A percentile compares a stretch with the other conserved stretches of the same genome.
Conservation (phyloP, 1,140 invertebrate genomes). For the Drosophila bocki region DNA sequence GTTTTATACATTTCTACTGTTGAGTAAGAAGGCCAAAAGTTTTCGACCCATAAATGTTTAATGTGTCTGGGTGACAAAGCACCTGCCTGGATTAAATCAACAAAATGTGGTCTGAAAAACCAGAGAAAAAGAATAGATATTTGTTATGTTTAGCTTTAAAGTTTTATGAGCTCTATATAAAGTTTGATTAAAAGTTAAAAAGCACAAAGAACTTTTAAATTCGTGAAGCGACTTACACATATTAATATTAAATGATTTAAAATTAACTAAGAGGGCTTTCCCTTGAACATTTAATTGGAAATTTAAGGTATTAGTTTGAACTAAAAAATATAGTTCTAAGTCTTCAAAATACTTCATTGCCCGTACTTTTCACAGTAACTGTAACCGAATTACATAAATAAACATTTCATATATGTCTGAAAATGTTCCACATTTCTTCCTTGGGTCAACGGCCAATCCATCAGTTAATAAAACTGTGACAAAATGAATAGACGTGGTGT, state of each 20-base stretch:
- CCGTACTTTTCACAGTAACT: background rate
- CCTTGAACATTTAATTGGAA: background rate
- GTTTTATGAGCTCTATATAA: background rate
- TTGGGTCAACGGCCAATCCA: conserved; percentile 58
- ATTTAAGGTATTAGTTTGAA: background rate
- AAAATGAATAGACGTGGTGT: conserved; percentile 39
- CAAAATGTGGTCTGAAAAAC: conserved; percentile 12
- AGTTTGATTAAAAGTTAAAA: background rate
- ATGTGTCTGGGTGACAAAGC: conserved; percentile 54
- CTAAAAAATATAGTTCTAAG: background rate
- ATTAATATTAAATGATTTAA: no score
- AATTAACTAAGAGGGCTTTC: background rate
- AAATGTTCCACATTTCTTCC: conserved; percentile 35
- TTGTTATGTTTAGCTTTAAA: conserved; percentile 7
- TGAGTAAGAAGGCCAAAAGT: conserved; percentile 39
- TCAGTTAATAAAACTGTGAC: conserved; percentile 80
- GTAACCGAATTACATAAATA: no score
- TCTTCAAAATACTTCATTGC: background rate
- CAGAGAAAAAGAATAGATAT: background rate
- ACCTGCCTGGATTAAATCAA: conserved; percentile 38
- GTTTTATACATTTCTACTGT: conserved; percentile 6
- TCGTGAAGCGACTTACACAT: background rate
- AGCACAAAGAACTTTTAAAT: background rate
- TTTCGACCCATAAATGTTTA: conserved; percentile 66
- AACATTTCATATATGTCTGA: background rate